Evolutionary conservation across 2,888 invertebrate genomes (phyloP).

Genomic region (Stenichneumon culpator): DNA sequence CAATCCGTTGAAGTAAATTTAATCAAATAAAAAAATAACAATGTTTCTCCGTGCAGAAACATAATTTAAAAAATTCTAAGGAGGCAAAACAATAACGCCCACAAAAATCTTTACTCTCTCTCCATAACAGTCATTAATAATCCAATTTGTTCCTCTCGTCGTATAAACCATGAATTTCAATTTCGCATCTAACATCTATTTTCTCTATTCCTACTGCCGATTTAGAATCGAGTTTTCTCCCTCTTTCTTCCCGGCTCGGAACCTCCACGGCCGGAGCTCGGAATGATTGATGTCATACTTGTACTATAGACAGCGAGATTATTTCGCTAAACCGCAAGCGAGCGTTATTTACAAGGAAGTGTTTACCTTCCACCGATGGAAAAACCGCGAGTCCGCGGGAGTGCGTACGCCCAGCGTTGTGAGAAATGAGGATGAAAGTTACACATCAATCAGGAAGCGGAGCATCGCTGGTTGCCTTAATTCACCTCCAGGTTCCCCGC

Average conservation of each 20-base stretch:
- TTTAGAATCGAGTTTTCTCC: constrained; percentile 5
- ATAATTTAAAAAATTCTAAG: no score
- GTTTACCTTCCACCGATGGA: constrained; percentile 53
- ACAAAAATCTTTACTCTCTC: not conserved
- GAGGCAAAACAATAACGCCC: not conserved
- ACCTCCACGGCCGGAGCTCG: constrained; percentile 17
- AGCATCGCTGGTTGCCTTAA: constrained; percentile 45
- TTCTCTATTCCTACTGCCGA: not conserved
- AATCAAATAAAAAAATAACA: no score
- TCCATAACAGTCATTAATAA: constrained; percentile 13
- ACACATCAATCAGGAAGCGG: constrained; percentile 66
- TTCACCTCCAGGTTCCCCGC: not conserved
- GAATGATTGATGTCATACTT: constrained; percentile 51
- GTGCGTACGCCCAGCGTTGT: not conserved
- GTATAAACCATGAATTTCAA: constrained; percentile 1
- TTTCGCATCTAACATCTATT: constrained; percentile 16
- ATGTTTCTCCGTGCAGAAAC: no score
- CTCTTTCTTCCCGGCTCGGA: constrained; percentile 4
- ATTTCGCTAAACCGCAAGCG: constrained; percentile 42
- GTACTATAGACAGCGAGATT: constrained; percentile 23
- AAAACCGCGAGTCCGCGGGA: constrained; percentile 24
- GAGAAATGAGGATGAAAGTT: constrained; percentile 62
- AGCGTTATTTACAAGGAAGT: constrained; percentile 62
- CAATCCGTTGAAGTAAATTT: no score
- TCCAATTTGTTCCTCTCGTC: constrained; percentile 9